phyloP scores from a whole-genome alignment of 2,113 vertebrate species.

The Trogon melanurus region DNA sequence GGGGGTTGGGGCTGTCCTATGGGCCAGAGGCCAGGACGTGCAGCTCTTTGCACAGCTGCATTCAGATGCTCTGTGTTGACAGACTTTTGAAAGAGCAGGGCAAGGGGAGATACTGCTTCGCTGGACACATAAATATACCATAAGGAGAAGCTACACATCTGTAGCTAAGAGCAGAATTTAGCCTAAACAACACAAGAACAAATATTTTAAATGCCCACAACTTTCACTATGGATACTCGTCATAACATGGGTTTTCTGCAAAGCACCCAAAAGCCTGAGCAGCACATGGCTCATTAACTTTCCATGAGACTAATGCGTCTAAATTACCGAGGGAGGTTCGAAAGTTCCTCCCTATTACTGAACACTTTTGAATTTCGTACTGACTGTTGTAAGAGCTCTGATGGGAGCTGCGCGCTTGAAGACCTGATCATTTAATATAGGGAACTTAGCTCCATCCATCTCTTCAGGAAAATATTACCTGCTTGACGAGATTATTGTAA shows the following conservation, averaged over 20 bases:
- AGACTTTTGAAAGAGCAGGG: conserved; percentile 51
- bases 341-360: conserved; percentile 25
- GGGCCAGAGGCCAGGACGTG: conserved; percentile 15
- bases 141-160: conserved; percentile 25
- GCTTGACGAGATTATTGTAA: neutral
- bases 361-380: conserved; percentile 16
- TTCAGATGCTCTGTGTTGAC: conserved; percentile 57
- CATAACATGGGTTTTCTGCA: neutral
- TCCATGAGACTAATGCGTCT: neutral
- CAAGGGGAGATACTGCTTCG: conserved; percentile 26
- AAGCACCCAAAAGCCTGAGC: neutral
- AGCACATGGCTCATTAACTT: conserved; percentile 41
- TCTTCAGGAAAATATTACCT: neutral
- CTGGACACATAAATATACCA: conserved; percentile 2
- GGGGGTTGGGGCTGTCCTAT: conserved; percentile 10
- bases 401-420: neutral
- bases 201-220: neutral
- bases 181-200: neutral
- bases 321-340: conserved; percentile 17
- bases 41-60: conserved; percentile 53
- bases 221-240: neutral
- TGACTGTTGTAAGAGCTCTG: conserved; percentile 15
- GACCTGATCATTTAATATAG: neutral
- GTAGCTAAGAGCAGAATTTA: neutral
- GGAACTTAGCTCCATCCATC: neutral